phyloP scores from a whole-genome alignment of 2,113 vertebrate species.

The Calidris pugnax region DNA sequence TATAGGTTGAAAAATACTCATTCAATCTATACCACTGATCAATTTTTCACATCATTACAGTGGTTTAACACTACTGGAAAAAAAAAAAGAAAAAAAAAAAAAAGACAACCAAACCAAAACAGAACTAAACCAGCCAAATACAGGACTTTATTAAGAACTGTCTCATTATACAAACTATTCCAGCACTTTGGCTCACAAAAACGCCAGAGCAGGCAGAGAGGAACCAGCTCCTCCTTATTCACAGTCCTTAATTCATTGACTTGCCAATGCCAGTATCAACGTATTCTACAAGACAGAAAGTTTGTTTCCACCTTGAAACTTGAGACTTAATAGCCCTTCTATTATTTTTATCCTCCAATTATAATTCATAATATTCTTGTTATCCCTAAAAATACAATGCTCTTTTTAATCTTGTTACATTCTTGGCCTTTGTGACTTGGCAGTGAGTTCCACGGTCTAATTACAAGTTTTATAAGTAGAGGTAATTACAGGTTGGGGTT shows the following conservation, averaged over 20 bases:
- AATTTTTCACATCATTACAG: background rate
- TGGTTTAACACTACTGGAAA: background rate
- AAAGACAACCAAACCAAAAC: background rate
- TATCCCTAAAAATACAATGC: conserved; percentile 47
- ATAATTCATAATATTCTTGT: conserved; percentile 27
- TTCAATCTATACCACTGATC: background rate
- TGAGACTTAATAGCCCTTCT: background rate
- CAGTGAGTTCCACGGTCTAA: conserved; percentile 26
- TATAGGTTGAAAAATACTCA: background rate
- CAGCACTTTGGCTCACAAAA: background rate
- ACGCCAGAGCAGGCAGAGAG: background rate
- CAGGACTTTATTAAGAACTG: background rate
- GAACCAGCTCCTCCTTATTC: background rate
- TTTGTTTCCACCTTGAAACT: background rate
- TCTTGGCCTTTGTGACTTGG: conserved; percentile 47
- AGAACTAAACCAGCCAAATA: background rate
- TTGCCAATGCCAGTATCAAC: background rate
- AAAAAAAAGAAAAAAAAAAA: background rate
- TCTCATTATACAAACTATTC: background rate
- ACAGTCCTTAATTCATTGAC: background rate
- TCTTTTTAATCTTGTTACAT: conserved; percentile 46
- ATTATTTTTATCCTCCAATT: conserved; percentile 34
- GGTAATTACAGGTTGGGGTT: conserved; percentile 10
- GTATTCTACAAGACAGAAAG: background rate
- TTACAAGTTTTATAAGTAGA: conserved; percentile 50